Evolutionary conservation across 2,888 invertebrate genomes (phyloP).

Genomic region (Entomobrya proxima): DNA sequence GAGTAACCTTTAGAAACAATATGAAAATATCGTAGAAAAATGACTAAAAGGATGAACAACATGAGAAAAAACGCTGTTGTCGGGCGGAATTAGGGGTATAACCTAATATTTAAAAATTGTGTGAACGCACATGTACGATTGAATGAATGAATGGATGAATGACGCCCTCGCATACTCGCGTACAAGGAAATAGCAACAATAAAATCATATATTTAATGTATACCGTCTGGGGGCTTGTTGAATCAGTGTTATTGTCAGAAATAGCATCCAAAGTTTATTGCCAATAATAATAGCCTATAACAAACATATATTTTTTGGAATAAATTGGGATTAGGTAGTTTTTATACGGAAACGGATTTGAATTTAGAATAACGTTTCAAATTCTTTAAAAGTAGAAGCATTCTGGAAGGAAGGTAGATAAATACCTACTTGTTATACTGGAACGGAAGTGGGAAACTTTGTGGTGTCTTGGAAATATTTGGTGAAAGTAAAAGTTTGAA

Average conservation of each 20-base stretch:
- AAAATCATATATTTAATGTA: background rate
- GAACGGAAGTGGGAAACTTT: too few species aligned
- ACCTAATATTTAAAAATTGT: background rate
- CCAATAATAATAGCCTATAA: too few species aligned
- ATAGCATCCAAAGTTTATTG: too few species aligned
- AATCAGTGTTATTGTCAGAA: background rate
- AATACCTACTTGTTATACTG: too few species aligned
- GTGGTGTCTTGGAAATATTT: background rate
- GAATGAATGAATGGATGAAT: constrained; percentile 40
- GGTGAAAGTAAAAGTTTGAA: background rate
- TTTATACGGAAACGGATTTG: too few species aligned
- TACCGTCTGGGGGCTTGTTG: background rate
- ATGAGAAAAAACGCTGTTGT: background rate
- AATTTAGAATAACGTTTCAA: too few species aligned
- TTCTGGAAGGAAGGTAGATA: too few species aligned
- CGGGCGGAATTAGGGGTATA: background rate
- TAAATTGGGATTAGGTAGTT: too few species aligned
- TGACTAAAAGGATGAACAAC: background rate
- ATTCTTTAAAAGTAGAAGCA: too few species aligned
- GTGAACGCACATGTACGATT: background rate
- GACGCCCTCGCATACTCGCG: constrained; percentile 19
- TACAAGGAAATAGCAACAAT: constrained; percentile 42
- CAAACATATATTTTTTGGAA: too few species aligned
- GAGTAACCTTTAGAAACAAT: constrained; percentile 16
- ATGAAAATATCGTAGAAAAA: background rate